Evolutionary conservation across 2,113 vertebrate species (phyloP).

Genomic region (Ptyas mucosa): DNA sequence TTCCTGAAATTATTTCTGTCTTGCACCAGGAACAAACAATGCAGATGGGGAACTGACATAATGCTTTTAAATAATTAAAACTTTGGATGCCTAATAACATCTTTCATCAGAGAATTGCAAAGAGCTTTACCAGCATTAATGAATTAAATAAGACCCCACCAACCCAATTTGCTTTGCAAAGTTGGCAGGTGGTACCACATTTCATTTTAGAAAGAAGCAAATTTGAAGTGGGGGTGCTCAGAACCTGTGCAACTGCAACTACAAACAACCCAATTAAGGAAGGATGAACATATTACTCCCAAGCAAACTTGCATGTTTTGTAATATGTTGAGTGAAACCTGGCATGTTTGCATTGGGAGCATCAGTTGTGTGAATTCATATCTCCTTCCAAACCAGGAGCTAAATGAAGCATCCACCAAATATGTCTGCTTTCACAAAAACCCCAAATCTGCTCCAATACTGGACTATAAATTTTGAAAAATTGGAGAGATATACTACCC

Average conservation of each 20-base stretch:
- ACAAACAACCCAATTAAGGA: background rate
- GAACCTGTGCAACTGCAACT: background rate
- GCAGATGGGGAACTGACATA: conserved; percentile 21
- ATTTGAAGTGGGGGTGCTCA: background rate
- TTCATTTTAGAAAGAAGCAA: conserved; percentile 3
- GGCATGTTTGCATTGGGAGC: background rate
- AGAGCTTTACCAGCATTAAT: conserved; percentile 1
- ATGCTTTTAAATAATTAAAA: conserved; percentile 33
- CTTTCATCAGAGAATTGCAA: conserved; percentile 23
- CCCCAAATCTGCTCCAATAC: background rate
- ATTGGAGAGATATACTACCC: background rate
- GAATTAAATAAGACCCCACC: conserved; percentile 17
- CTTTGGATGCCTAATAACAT: conserved; percentile 11
- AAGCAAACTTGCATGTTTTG: background rate
- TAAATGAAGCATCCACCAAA: background rate
- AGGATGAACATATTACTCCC: background rate
- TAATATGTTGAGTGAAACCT: background rate
- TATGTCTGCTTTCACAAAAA: background rate
- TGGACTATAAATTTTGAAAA: background rate
- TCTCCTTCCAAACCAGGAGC: background rate
- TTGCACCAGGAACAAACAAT: conserved; percentile 2
- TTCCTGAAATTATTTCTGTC: background rate
- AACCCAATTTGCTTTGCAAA: conserved; percentile 4
- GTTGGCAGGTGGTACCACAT: background rate
- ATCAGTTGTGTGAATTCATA: background rate